Evolutionary conservation across 2,797 vertebrate species (phyloP).

Genomic region (Danio albolineatus): DNA sequence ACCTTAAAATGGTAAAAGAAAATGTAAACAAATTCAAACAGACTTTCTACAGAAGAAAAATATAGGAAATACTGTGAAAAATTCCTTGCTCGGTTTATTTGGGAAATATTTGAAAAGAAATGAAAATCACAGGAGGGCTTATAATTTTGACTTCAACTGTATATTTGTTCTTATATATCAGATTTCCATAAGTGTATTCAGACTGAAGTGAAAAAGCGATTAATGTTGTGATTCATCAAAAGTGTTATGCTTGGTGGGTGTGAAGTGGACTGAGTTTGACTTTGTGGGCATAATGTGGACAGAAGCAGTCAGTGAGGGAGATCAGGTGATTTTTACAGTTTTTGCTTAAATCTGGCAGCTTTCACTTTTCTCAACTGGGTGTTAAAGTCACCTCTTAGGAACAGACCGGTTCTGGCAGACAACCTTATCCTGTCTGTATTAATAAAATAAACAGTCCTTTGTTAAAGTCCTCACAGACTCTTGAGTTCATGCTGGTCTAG

Average conservation of each 20-base stretch:
- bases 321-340: slow-evolving; percentile 2
- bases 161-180: too few species aligned
- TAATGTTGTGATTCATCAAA: neutral
- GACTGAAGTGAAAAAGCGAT: neutral
- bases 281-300: slow-evolving; percentile 2
- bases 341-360: neutral
- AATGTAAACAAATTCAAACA: too few species aligned
- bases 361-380: neutral
- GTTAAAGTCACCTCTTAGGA: slow-evolving; percentile 28
- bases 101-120: too few species aligned
- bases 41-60: too few species aligned
- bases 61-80: too few species aligned
- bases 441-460: slow-evolving; percentile 37
- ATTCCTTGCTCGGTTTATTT: too few species aligned
- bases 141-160: too few species aligned
- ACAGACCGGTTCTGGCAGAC: neutral
- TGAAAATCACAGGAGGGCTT: too few species aligned
- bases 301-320: neutral
- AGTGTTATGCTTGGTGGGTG: neutral
- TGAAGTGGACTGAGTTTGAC: neutral
- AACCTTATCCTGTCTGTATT: slow-evolving; percentile 26
- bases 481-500: neutral
- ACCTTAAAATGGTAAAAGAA: too few species aligned
- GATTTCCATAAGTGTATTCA: too few species aligned
- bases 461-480: slow-evolving; percentile 20